Conservation (phyloP, 2,888 invertebrate genomes). For the Sacculina carcini region DNA sequence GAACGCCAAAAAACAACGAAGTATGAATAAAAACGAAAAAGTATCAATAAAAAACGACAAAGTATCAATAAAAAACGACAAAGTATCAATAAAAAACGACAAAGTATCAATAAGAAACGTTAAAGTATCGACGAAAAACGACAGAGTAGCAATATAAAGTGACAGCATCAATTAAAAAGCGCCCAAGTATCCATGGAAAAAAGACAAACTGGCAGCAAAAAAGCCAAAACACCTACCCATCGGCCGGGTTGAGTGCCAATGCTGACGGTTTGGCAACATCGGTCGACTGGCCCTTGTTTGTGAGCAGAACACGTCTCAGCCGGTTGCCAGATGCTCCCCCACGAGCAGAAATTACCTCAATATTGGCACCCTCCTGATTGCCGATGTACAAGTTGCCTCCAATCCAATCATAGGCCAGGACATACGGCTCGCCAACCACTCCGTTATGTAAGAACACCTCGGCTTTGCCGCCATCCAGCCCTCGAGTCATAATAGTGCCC, state of each 20-base stretch:
- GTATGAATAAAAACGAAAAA: no score
- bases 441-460: constrained; percentile 60
- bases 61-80: no score
- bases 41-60: no score
- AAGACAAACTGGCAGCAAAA: no score
- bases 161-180: no score
- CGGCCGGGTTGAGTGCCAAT: constrained; percentile 69
- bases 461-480: constrained; percentile 57
- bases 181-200: no score
- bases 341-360: constrained; percentile 57
- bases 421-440: constrained; percentile 68
- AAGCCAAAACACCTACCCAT: constrained; percentile 38
- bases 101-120: no score
- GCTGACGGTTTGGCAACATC: constrained; percentile 69
- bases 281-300: constrained; percentile 58
- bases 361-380: constrained; percentile 62
- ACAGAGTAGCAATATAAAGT: no score
- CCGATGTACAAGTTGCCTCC: constrained; percentile 82
- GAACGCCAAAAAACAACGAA: no score
- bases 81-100: no score
- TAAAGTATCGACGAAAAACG: no score
- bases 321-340: constrained; percentile 58
- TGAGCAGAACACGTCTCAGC: constrained; percentile 56
- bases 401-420: constrained; percentile 88
- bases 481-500: constrained; percentile 59